phyloP scores from a whole-genome alignment of 2,888 invertebrate genomes.

The Caenorhabditis sinica region DNA sequence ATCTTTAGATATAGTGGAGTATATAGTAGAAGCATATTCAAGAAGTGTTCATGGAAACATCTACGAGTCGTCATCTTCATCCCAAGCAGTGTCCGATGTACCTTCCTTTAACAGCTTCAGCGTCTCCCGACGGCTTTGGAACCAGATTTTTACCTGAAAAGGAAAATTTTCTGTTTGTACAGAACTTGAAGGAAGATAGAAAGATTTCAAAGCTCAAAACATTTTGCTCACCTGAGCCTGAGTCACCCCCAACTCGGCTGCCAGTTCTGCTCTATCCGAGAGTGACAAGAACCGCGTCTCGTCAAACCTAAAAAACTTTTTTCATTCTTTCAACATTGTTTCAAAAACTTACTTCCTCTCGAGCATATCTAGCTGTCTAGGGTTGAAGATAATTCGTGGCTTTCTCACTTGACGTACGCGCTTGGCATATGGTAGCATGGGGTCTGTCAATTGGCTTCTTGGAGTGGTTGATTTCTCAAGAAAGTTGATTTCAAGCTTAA shows the following conservation, averaged over 20 bases:
- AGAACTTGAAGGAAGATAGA: slow-evolving; percentile 2
- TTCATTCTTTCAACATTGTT: too few species aligned
- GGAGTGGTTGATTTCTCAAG: too few species aligned
- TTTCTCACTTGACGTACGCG: too few species aligned
- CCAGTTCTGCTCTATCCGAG: slow-evolving; percentile 97
- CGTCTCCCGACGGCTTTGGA: slow-evolving; percentile 97
- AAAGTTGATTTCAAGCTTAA: too few species aligned
- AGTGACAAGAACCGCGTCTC: slow-evolving; percentile 98
- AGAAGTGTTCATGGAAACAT: too few species aligned
- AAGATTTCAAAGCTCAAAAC: background rate
- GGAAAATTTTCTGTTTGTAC: background rate
- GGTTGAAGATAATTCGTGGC: slow-evolving; percentile 99
- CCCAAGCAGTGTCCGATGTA: slow-evolving; percentile 63
- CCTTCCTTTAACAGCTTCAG: slow-evolving; percentile 91
- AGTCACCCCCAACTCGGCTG: slow-evolving; percentile 97
- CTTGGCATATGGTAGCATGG: too few species aligned
- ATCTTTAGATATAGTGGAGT: too few species aligned
- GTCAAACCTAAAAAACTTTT: slow-evolving; percentile 88
- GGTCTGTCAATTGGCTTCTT: too few species aligned
- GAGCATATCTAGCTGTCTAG: slow-evolving; percentile 96
- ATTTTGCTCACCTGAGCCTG: slow-evolving; percentile 95
- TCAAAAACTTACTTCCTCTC: slow-evolving; percentile 88
- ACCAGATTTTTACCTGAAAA: slow-evolving; percentile 97
- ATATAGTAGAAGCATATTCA: too few species aligned
- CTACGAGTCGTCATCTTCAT: slow-evolving; percentile 72